Evolutionary conservation across 2,888 invertebrate species (phyloP), one percentile per base, ranked within the genome.

Genomic region (Oxycera nigricornis): DNA sequence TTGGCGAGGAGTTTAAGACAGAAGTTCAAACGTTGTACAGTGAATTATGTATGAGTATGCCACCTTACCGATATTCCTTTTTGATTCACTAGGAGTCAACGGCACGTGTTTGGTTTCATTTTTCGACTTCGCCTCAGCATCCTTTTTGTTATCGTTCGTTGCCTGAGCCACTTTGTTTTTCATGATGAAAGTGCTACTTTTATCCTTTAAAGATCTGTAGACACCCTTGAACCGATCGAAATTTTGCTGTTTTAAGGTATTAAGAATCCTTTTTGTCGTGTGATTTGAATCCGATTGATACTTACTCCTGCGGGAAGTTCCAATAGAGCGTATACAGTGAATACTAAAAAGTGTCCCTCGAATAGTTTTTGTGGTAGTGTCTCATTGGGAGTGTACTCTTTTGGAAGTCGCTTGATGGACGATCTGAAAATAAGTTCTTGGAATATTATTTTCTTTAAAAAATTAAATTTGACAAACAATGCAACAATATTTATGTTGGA

Each of bases 281-380:
- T 46, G 11, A 14, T 14, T 46, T 46, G 11, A 7, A 46, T 46
- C 14, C 6, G 3, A 46, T 46, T 2, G 35, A 1, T 22, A 73
- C 76, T 79, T 78, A 85, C 85, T 65, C 84, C 81, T 73, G 83
- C 81, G 59, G 85, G 85, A 31, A 85, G 75, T 77, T 86, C 86
- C 75, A 85, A 78, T 24, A 85, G 80, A 14, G 86, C 86, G 76
- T 83, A 86, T 1, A 85, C 85, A 52, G 86, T 86, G 65, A 85
- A 85, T 28, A 86, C 86, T 72, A 85, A 82, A 81, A 85, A 85
- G 76, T 86, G 85, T 3, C 85, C 85, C 73, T 83, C 80, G 76
- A 86, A 85, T 9, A 85, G 78, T 67, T 83, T 82, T 57, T 84
- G 83, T 28, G 84, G 83, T 67, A 83, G 26, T 14, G 61, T 62